These are phyloP conservation scores for Stictonetta naevosa DNA, from an alignment of 2,113 vertebrate species.

Conservation along the genomic window DNA sequence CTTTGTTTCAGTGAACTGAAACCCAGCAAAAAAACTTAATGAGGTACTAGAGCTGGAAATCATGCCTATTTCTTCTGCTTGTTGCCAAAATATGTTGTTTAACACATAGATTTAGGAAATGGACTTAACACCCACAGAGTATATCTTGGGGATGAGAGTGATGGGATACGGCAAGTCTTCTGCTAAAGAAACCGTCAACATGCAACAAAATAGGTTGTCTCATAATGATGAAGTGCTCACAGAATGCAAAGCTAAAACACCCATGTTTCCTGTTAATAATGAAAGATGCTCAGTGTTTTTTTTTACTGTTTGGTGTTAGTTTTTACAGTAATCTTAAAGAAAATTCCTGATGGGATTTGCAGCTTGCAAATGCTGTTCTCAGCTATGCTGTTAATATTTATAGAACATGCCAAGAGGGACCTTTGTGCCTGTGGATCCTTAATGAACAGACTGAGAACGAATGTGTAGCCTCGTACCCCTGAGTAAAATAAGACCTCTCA, in stretches of 20 bases:
- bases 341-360: conserved; percentile 13
- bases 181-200: not conserved
- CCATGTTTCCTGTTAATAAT: not conserved
- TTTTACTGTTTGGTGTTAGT: not conserved
- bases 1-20: not conserved
- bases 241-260: not conserved
- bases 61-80: not conserved
- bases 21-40: not conserved
- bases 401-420: not conserved
- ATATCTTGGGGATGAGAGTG: not conserved
- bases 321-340: not conserved
- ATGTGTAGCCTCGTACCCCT: conserved; percentile 38
- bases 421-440: not conserved
- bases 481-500: conserved; percentile 52
- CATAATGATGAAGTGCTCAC: not conserved
- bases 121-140: not conserved
- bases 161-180: not conserved
- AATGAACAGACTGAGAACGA: conserved; percentile 9
- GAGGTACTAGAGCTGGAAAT: not conserved
- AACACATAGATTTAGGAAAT: not conserved
- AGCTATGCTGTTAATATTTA: conserved; percentile 59
- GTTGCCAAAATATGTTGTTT: not conserved
- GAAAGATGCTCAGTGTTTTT: not conserved
- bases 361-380: conserved; percentile 43
- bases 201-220: not conserved